Evolutionary conservation across 2,113 vertebrate species (phyloP), one percentile per base, ranked within the genome.

Genomic region (Neodon shergylaensis): DNA sequence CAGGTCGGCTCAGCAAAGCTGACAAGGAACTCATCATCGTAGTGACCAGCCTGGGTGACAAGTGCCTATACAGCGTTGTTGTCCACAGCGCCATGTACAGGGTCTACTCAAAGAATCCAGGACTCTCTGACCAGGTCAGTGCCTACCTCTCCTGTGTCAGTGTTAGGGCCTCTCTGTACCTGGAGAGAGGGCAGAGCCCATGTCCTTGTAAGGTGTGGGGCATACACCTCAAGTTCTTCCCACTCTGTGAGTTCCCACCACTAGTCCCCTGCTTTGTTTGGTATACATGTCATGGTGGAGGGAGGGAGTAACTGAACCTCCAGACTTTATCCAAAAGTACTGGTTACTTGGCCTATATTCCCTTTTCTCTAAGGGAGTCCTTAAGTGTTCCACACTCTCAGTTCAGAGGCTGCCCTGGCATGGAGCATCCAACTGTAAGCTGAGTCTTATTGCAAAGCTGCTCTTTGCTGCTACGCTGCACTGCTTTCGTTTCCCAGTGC

Each of bases 1-100:
- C 87, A 99, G 99, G 99, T 10, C 83, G 96, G 44, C 97, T 99
- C 92, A 99, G 98, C 63, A 99, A 99, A 95, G 98, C 99, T 7
- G 99, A 99, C 76, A 98, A 98, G 66, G 99, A 99, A 94, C 98
- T 99, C 88, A 99, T 99, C 31, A 98, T 99, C 6, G 98, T 99
- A 81, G 99, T 98, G 70, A 99, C 99, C 21, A 99, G 99, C 92
- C 96, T 93, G 70, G 97, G 98, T 95, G 99, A 99, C 84, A 98
- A 98, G 94, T 99, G 98, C 95, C 98, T 99, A 47, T 99, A 99
- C 94, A 99, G 98, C n/a, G 98, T 99, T 92, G 97, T 99, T 44
- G 98, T 99, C 70, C 99, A 99, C 22, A 96, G 99, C 98, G 99
- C 99, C 49, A 58, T 99, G 93, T 99, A 99, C 86, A 98, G 99